phyloP scores from a whole-genome alignment of 2,888 invertebrate genomes.

The Cataglyphis albicans region DNA sequence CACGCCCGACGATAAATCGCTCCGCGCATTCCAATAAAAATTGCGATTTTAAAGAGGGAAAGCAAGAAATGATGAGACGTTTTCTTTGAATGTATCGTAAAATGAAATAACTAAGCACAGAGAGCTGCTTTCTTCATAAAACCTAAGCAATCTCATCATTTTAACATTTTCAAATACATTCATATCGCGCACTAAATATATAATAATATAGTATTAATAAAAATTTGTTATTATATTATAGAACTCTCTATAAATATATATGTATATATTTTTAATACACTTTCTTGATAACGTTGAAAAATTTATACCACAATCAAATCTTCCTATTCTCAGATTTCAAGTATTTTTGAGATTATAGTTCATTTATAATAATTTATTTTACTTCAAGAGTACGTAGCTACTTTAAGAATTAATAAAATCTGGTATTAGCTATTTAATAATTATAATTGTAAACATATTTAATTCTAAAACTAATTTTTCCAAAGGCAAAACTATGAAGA shows the following conservation, averaged over 20 bases:
- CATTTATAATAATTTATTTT: neutral
- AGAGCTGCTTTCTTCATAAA: neutral
- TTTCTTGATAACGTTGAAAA: neutral
- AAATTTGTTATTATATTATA: neutral
- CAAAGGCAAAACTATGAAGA: neutral
- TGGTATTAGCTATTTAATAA: too few species aligned
- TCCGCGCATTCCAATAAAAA: conserved; percentile 29
- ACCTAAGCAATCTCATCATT: neutral
- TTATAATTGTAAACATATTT: too few species aligned
- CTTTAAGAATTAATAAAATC: too few species aligned
- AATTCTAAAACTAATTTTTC: too few species aligned
- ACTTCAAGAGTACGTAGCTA: too few species aligned
- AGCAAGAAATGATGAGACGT: neutral
- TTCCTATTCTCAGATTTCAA: neutral
- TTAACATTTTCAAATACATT: neutral
- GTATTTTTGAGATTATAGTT: neutral
- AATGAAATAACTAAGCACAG: neutral
- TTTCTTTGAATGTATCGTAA: neutral
- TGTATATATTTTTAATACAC: neutral
- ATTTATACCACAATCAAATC: neutral
- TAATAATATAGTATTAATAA: neutral
- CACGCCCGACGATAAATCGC: conserved; percentile 33
- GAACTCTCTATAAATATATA: neutral
- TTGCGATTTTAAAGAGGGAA: neutral
- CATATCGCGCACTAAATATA: neutral